Evolutionary conservation across 2,113 vertebrate species (phyloP).

Genomic region (Bubo scandiacus): DNA sequence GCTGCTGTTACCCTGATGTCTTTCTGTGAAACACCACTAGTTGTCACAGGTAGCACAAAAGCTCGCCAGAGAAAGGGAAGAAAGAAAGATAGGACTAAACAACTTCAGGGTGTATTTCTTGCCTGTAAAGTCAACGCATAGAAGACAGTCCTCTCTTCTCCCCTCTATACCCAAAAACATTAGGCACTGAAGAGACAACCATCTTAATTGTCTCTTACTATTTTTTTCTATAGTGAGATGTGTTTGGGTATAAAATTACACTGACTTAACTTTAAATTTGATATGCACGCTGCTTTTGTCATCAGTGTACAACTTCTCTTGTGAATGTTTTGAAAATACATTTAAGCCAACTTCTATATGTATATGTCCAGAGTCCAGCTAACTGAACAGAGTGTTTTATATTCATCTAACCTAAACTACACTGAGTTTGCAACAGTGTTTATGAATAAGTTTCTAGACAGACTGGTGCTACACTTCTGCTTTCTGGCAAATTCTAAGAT

Average conservation of each 20-base stretch:
- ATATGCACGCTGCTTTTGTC: background rate
- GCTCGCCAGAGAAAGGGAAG: background rate
- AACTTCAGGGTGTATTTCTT: background rate
- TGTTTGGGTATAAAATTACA: background rate
- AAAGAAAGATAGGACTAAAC: background rate
- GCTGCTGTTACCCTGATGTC: background rate
- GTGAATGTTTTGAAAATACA: background rate
- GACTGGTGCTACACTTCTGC: background rate
- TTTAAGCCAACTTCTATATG: background rate
- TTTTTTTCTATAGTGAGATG: background rate
- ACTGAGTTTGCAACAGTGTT: background rate
- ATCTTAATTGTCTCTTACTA: background rate
- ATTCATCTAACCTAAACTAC: background rate
- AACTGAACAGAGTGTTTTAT: background rate
- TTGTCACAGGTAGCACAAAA: background rate
- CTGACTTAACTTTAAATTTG: background rate
- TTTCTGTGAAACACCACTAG: background rate
- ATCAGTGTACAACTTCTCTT: background rate
- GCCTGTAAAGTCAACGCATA: background rate
- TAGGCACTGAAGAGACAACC: background rate
- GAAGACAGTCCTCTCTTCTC: background rate
- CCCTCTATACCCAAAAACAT: background rate
- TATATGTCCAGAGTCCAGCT: background rate
- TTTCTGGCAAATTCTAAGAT: background rate
- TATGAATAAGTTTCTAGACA: background rate